Conservation (phyloP, 2,888 invertebrate species). For the Trachelus stipa region DNA sequence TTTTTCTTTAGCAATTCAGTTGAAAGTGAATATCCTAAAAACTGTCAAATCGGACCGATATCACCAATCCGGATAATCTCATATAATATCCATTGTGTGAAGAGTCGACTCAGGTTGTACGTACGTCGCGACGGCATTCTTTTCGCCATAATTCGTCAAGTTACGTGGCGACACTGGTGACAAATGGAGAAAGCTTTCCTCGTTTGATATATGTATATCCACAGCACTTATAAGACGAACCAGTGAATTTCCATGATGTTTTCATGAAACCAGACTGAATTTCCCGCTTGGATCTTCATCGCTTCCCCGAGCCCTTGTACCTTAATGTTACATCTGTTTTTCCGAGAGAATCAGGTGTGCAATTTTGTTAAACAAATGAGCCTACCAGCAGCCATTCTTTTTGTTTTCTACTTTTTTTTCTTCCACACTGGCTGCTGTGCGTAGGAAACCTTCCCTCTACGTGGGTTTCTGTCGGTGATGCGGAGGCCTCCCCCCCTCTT, state of each 20-base stretch:
- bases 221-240: neutral
- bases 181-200: neutral
- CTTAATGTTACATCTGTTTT: conserved; percentile 7
- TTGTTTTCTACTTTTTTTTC: conserved; percentile 4
- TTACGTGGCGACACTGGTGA: neutral
- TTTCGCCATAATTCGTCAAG: neutral
- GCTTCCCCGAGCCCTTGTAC: neutral
- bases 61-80: neutral
- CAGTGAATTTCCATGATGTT: neutral
- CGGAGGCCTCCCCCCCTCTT: conserved; percentile 19
- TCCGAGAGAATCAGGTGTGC: neutral
- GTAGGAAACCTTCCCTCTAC: conserved; percentile 14
- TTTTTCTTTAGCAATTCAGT: neutral
- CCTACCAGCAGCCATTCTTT: neutral
- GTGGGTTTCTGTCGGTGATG: conserved; percentile 27
- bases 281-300: neutral
- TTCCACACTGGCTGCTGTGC: conserved; percentile 12
- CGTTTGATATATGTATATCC: neutral
- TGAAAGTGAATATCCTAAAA: neutral
- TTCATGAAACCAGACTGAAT: neutral
- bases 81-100: neutral
- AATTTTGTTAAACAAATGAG: conserved; percentile 6
- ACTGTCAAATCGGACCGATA: neutral
- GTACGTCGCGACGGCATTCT: conserved; percentile 1
- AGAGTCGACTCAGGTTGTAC: neutral